Conservation (phyloP, 2,888 invertebrate species). For the Hemicrepidius hirtus region DNA sequence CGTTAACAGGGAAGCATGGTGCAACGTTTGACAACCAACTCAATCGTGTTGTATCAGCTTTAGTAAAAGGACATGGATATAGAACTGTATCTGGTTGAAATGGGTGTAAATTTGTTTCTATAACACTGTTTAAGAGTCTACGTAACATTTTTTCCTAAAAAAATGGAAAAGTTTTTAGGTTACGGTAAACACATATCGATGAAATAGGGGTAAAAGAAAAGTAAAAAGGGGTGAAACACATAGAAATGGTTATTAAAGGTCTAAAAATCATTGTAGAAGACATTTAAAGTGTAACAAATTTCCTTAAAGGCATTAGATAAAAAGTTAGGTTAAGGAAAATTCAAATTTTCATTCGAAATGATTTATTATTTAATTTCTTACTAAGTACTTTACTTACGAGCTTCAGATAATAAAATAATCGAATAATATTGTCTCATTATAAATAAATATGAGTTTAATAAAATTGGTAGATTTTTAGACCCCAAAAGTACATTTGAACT, state of each 20-base stretch:
- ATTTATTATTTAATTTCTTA: no score
- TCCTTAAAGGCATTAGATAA: no score
- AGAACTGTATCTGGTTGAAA: slow-evolving; percentile 58
- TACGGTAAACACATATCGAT: not conserved
- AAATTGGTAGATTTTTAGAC: not conserved
- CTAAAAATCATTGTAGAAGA: no score
- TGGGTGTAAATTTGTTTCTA: slow-evolving; percentile 64
- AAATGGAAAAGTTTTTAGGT: not conserved
- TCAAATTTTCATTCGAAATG: not conserved
- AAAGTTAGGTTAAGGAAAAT: slow-evolving; percentile 2
- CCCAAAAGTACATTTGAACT: not conserved
- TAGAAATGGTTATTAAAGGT: no score
- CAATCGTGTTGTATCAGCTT: slow-evolving; percentile 65
- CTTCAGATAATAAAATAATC: no score
- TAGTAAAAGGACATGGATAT: slow-evolving; percentile 66
- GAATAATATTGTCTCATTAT: not conserved
- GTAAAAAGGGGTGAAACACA: no score
- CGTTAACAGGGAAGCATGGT: slow-evolving; percentile 82
- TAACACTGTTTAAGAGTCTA: slow-evolving; percentile 65
- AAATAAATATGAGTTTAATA: not conserved
- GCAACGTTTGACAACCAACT: slow-evolving; percentile 77
- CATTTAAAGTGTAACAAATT: no score
- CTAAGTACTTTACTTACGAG: not conserved
- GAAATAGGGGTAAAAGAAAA: not conserved
- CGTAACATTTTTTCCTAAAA: slow-evolving; percentile 64